phyloP scores from a whole-genome alignment of 2,888 invertebrate species.

The Brachyptera risi region DNA sequence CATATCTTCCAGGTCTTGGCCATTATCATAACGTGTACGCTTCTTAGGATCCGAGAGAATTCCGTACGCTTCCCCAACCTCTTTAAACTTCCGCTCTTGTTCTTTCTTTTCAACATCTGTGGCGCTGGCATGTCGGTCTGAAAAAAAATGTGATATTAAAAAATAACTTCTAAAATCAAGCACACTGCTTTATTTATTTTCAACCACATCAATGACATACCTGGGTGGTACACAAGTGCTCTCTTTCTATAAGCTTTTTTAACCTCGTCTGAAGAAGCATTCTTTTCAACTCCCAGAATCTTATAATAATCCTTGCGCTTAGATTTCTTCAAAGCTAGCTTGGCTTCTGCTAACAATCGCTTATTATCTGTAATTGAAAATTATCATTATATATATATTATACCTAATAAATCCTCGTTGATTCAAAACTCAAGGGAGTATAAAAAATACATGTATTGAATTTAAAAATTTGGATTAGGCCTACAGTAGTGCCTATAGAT shows the following conservation, averaged over 20 bases:
- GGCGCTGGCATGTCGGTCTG: constrained; percentile 87
- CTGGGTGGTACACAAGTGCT: constrained; percentile 83
- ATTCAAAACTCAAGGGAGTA: too few species aligned
- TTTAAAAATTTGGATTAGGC: too few species aligned
- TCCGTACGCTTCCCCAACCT: constrained; percentile 93
- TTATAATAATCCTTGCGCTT: constrained; percentile 96
- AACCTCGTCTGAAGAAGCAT: constrained; percentile 85
- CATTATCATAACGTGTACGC: constrained; percentile 84
- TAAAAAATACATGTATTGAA: too few species aligned
- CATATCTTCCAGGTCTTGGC: constrained; percentile 81
- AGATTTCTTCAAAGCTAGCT: constrained; percentile 81
- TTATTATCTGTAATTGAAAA: constrained; percentile 59
- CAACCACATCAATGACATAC: constrained; percentile 43
- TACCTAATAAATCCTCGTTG: background rate
- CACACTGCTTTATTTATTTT: background rate
- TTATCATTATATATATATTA: background rate
- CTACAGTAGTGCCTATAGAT: too few species aligned
- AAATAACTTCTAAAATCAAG: background rate
- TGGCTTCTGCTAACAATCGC: constrained; percentile 78
- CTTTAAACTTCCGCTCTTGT: constrained; percentile 92
- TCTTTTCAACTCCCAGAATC: constrained; percentile 80
- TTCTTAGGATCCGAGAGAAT: constrained; percentile 88
- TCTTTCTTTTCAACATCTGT: constrained; percentile 79
- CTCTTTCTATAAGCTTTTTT: constrained; percentile 91
- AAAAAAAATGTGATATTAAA: constrained; percentile 13